Base-by-base conservation (phyloP, 2,113 vertebrate species). In the Larimichthys crocea region DNA sequence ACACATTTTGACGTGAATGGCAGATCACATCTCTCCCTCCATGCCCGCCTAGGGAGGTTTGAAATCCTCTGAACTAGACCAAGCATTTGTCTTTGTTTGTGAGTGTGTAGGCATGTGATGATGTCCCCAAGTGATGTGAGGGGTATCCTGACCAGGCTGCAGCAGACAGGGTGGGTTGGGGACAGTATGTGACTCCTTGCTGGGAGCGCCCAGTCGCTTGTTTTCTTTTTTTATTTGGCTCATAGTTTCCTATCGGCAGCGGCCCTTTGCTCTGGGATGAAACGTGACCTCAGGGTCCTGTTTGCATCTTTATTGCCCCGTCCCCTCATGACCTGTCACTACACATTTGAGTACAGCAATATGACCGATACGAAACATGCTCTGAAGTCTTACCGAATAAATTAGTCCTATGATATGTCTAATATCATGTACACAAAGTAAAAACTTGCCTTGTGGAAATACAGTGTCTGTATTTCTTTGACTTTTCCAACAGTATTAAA, bases 251-350 rank as follows among this genome's bases (percentile, higher is more conserved):
- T 90, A 83, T 91, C 74, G 88, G 86, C 65, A 20, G n/a, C 53
- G 69, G 35, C 69, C 81, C 89, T 87, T 84, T 76, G 83, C 88
- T 79, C 73, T 66, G 59, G 42, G 72, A 86, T 87, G 82, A 92
- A 61, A 65, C 82, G 26, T 26, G 35, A 78, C 83, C 81, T 82
- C 67, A 40, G 35, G 84, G 63, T 11, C 55, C 35, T 61, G 78
- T 88, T 82, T 85, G 77, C 57, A 46, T 81, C 87, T 79, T 57
- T 72, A 52, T 73, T 57, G 74, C 69, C 80, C 63, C 83, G 74
- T 66, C 80, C 65, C 60, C 83, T 69, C 65, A 12, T 88, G 81
- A 82, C 83, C 81, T 89, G 87, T 90, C 91, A 91, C 87, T 77
- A 63, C 71, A 80, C 71, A 85, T 91, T 66, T 72, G 16, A 74